Conservation (phyloP, 2,888 invertebrate genomes). For the Pomacea canaliculata region DNA sequence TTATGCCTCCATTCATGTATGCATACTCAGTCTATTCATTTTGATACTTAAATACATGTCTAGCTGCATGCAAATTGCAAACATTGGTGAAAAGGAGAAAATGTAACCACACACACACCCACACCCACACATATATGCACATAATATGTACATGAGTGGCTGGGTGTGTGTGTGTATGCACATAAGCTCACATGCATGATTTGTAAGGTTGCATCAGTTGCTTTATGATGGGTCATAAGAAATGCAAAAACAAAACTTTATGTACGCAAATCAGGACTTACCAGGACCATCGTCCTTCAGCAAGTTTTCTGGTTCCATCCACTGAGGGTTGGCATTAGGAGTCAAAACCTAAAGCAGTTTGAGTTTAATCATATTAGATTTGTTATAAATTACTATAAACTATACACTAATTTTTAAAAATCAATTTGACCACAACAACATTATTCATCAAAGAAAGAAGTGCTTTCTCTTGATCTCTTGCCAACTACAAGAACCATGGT, state of each 20-base stretch:
- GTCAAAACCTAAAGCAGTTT: slow-evolving; percentile 50
- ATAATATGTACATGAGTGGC: too few relatives aligned
- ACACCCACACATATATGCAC: too few relatives aligned
- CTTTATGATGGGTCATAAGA: neutral
- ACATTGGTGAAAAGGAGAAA: too few relatives aligned
- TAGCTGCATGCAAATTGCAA: neutral
- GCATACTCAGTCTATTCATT: neutral
- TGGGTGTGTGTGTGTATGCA: neutral
- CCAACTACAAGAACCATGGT: too few relatives aligned
- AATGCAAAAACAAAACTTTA: neutral
- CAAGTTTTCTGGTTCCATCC: slow-evolving; percentile 30
- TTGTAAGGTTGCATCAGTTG: too few relatives aligned
- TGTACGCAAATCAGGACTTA: neutral
- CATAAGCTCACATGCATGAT: neutral
- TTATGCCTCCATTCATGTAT: neutral
- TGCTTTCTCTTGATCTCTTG: too few relatives aligned
- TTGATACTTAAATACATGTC: neutral
- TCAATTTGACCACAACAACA: too few relatives aligned
- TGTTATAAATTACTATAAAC: too few relatives aligned
- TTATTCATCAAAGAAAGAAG: too few relatives aligned
- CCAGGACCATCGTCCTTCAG: neutral
- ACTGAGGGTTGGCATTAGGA: slow-evolving; percentile 50
- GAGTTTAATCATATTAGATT: too few relatives aligned
- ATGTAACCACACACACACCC: too few relatives aligned
- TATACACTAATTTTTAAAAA: too few relatives aligned